A percentile compares a stretch with the other conserved stretches of the same genome.
Conservation (phyloP, 1,140 invertebrate species). For the Bombus vancouverensis region DNA sequence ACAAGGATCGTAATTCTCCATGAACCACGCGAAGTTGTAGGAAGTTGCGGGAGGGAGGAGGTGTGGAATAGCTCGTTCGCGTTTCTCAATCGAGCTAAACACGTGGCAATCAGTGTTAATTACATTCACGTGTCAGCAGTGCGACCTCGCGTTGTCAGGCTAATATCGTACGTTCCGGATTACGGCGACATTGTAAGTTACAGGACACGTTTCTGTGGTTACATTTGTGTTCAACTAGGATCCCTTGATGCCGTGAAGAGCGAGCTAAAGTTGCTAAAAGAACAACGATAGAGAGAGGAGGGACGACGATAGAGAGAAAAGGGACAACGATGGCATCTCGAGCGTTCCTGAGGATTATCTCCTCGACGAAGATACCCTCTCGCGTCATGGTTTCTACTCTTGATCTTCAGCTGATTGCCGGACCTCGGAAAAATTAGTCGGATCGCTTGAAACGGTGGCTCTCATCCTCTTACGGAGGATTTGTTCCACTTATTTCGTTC, state of each 20-base stretch:
- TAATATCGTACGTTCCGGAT: slow-evolving; percentile 16
- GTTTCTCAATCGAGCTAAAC: slow-evolving; percentile 32
- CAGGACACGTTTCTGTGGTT: slow-evolving; percentile 16
- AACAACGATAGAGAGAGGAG: background rate
- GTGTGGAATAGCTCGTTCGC: background rate
- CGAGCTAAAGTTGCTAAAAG: no score
- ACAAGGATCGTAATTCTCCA: background rate
- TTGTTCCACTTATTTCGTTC: slow-evolving; percentile 29
- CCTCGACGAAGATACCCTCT: slow-evolving; percentile 45
- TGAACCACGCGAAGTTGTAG: background rate
- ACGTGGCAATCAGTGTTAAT: slow-evolving; percentile 32
- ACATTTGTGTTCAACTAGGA: background rate
- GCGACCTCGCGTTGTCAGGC: background rate
- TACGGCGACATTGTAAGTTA: slow-evolving; percentile 13
- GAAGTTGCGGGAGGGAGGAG: background rate
- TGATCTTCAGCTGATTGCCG: slow-evolving; percentile 44
- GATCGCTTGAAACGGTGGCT: slow-evolving; percentile 56
- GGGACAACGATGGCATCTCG: slow-evolving; percentile 55
- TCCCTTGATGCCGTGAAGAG: background rate
- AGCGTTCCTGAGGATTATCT: slow-evolving; percentile 62
- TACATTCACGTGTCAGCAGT: slow-evolving; percentile 28
- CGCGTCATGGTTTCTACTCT: slow-evolving; percentile 9
- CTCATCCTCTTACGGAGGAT: slow-evolving; percentile 55
- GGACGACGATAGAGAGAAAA: background rate
- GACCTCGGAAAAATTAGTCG: slow-evolving; percentile 62